Evolutionary conservation across 1,140 invertebrate genomes (phyloP), one percentile per base, ranked within the genome.

Genomic region (Octopus bimaculoides): DNA sequence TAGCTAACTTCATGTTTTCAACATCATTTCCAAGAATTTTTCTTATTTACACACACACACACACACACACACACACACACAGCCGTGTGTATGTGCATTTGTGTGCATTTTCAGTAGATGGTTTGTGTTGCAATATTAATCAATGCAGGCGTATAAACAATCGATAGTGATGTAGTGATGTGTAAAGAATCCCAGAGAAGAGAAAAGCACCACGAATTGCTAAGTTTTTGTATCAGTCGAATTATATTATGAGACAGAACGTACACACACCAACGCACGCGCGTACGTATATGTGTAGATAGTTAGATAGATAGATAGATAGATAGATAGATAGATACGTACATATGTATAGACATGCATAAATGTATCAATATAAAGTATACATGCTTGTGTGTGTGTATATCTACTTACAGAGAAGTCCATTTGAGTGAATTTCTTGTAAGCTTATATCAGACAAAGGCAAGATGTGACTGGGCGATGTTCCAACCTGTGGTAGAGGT

Each of bases 41-140:
- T 61, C 56, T 61, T 12, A 1, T 61, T 61, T 9, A 17, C 17
- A 61, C 56, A 61, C 17, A 17, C 56, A 61, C 56, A 61, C 56
- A 61, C 56, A 61, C 56, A 61, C 56, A 61, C 56, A 61, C 56
- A 61, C 56, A 61, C 56, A 61, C 56, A 61, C 56, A 61, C 56
- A 61, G 1, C 1, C 56, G 56, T 4, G 17, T 61, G 56, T 12
- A 1, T 9, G 56, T 61, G 1, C 56, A 12, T 61, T 17, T 17
- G 9, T 61, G 9, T 4, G 17, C 9, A 61, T 61, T 61, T 17
- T 61, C 56, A 12, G 9, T 61, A 12, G 17, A 1, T 61, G 17
- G 56, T 4, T 12, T 61, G 17, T 12, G 0, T 12, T 61, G 17
- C 17, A 61, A 12, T 12, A 61, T 61, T 12, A 12, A 61, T 61